Conservation (phyloP, 1,140 invertebrate genomes). For the Monochamus saltuarius region DNA sequence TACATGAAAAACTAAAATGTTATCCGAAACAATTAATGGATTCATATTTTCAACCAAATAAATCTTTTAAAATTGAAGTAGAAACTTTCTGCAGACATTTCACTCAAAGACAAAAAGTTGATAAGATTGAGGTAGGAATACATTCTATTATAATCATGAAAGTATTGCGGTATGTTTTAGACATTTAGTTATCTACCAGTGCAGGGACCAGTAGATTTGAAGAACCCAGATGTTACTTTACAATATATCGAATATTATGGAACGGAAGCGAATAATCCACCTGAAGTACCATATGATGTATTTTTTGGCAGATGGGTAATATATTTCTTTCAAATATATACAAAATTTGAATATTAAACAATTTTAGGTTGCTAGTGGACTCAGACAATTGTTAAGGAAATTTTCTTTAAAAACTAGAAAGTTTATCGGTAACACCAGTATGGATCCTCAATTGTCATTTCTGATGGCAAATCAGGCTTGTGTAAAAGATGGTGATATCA, state of each 20-base stretch:
- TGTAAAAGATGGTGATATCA: constrained; percentile 70
- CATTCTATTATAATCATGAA: neutral
- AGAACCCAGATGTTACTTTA: constrained; percentile 77
- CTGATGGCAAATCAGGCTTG: constrained; percentile 93
- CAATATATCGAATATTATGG: constrained; percentile 89
- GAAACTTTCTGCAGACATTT: constrained; percentile 88
- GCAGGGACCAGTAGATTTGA: constrained; percentile 77
- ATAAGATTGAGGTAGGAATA: constrained; percentile 76
- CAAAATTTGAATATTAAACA: neutral
- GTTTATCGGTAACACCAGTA: constrained; percentile 96
- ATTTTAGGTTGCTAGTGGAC: constrained; percentile 74
- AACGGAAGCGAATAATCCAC: constrained; percentile 69
- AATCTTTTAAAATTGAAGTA: constrained; percentile 79
- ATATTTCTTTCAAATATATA: neutral
- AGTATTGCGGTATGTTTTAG: constrained; percentile 52
- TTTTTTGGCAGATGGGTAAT: constrained; percentile 85
- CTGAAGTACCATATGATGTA: constrained; percentile 69
- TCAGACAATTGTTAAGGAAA: constrained; percentile 74
- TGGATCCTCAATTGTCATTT: constrained; percentile 91
- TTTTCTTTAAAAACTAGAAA: constrained; percentile 85
- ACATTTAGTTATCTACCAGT: constrained; percentile 78
- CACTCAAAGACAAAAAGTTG: constrained; percentile 73
- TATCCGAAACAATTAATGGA: constrained; percentile 58
- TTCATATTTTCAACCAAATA: constrained; percentile 56
- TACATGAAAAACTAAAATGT: constrained; percentile 66